Base-by-base conservation (phyloP, 2,113 vertebrate genomes). In the Ictalurus furcatus region DNA sequence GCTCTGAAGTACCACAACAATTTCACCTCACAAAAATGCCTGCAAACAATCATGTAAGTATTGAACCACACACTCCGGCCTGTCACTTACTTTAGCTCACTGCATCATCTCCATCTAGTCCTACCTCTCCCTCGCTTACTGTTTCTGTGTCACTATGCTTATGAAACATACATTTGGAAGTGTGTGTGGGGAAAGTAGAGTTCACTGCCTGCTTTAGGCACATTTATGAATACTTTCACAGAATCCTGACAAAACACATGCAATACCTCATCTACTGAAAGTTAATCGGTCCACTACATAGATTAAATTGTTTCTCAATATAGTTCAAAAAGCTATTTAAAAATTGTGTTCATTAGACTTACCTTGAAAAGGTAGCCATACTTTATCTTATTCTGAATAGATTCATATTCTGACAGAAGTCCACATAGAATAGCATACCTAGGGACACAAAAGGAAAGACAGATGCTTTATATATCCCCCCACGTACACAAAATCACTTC, bases 341-440 rank as follows among this genome's bases (percentile, higher is more conserved):
- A 59, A 4, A 4, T 16, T 16, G 37, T 80, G 14, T 69, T 71
- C 17, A 52, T 69, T 79, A 73, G 12, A 93, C 93, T 94, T 95
- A 99, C 98, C 97, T 99, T 99, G 92, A 99, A 99, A 90, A 97
- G 95, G 92, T 97, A 96, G 87, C 98, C 98, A 90, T 97, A 97
- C 95, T 96, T 98, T 93, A 99, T 97, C 96, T 97, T 99, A 95
- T 99, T 98, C 93, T 99, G 98, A 90, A 99, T 90, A 48, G 96
- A 98, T 90, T 99, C 98, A 92, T 97, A 98, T 86, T 98, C 97
- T 69, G 98, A 97, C 94, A 98, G 95, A 74, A 97, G 95, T 88
- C 98, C 98, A 94, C 98, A 99, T 93, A 98, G 96, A 94, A 98
- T 95, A 87, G 98, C 98, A 93, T 97, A 99, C 98, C 98, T 99